Base-by-base conservation (phyloP, 2,888 invertebrate species). In the Schizotus pectinicornis region DNA sequence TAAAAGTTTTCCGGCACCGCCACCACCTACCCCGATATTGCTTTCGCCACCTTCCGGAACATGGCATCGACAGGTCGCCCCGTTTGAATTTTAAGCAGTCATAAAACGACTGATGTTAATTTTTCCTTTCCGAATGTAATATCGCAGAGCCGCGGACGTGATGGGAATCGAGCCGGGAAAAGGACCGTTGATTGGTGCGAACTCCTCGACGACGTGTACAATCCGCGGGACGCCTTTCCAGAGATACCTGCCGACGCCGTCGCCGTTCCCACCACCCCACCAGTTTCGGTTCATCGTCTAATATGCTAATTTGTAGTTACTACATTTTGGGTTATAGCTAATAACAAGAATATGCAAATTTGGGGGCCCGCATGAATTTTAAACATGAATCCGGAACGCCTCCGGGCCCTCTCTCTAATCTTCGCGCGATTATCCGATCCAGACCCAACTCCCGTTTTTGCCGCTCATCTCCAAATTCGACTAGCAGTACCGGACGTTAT, bases 31-130 rank as follows among this genome's bases (percentile, higher is more conserved):
- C 42, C 34, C 56, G 56, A 56, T 60, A 60, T 64, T 64, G 64
- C 64, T 64, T 62, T 61, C 60, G 56, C 61, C 64, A 56, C 59
- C 64, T 57, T 57, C 56, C 53, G 59, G 52, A 62, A 59, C 59
- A 59, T 59, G 51, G 56, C 64, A 63, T 68, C 69, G 65, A 62
- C 65, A 63, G 62, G 64, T 65, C 64, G 53, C 62, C 62, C 65
- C 63, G 63, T 63, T 65, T 66, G 71, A 71, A 71, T 71, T 71
- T 68, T 79, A 80, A 80, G 70, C 78, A 80, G 79, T 79, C 79
- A 79, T 80, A 80, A 80, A 80, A 77, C 77, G 76, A 74, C 70
- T 74, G 78, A 79, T 79, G 80, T 79, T 80, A 79, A 79, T 79
- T 80, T 79, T 79, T 80, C 76, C 67, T 71, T 71, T 71, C 71